Evolutionary conservation across 2,113 vertebrate species (phyloP), one percentile per base, ranked within the genome.

Genomic region (Nothoprocta pentlandii): DNA sequence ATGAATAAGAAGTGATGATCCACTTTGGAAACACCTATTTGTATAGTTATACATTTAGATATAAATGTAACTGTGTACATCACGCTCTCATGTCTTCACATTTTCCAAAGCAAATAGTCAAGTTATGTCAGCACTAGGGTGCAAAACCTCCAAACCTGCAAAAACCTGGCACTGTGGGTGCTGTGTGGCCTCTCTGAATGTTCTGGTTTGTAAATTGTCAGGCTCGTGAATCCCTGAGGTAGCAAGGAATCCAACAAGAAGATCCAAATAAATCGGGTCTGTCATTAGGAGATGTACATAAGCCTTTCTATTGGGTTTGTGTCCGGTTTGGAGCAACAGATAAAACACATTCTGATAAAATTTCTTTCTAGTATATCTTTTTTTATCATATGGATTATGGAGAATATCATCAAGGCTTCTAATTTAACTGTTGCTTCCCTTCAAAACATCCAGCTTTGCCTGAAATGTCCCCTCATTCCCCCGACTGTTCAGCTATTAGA

Each of bases 381-480:
- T 80, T 88, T 68, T 20, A 41, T 79, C 20, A 15, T 44, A 78
- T 74, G 25, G 19, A 36, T 78, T 78, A 64, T 10, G 17, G 13
- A 74, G 19, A 81, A 47, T 73, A 78, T 42, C 20, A 77, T 64
- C 23, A 81, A 85, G 12, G 11, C 30, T 81, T 91, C 61, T 41
- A 34, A 49, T 82, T 69, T 78, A 39, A 61, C 16, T 78, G 54
- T 23, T 19, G 81, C 69, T 81, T 77, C 7, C 21, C 12, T 91
- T 89, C n/a, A 5, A 56, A 69, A 64, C 22, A 28, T 61, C 73
- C 34, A 89, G 16, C 26, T 89, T 91, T 56, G 39, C 54, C n/a
- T 61, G 32, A 64, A 78, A 44, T 88, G 44, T 82, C 67, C 82
- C 44, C 16, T 91, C 34, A 75, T 70, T 85, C 30, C n/a, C 58